Percentiles rank a stretch among this genome's conserved stretches.
Evolutionary conservation across 2,888 invertebrate species (phyloP).

Genomic region (Unio pictorum): DNA sequence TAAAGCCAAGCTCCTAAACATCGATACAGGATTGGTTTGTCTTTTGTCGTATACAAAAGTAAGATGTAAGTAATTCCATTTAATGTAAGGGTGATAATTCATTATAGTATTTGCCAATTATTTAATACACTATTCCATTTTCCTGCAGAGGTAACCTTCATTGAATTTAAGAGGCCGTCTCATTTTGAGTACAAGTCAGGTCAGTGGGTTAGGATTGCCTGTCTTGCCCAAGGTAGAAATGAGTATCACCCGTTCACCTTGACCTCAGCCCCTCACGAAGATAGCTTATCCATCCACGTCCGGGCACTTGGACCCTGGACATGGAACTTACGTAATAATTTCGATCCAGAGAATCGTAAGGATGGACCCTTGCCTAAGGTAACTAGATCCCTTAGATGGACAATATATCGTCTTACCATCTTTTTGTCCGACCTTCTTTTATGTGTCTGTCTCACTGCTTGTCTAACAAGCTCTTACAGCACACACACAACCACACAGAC

Average conservation of each 20-base stretch:
- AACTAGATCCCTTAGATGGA: background rate
- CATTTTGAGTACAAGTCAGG: no score
- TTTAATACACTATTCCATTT: conserved; percentile 3
- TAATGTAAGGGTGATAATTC: background rate
- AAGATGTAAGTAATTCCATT: background rate
- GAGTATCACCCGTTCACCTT: conserved; percentile 52
- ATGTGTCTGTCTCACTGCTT: no score
- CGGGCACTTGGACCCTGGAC: conserved; percentile 70
- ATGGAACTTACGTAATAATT: conserved; percentile 64
- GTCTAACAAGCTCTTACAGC: no score
- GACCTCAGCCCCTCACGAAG: conserved; percentile 72
- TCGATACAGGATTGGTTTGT: background rate
- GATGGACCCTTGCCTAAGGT: conserved; percentile 68
- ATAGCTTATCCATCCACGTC: conserved; percentile 66
- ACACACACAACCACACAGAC: no score
- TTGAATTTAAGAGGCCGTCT: no score
- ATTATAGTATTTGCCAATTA: background rate
- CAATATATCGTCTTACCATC: no score
- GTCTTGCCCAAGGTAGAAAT: no score
- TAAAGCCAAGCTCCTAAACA: no score
- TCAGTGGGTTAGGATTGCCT: no score
- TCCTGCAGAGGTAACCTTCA: conserved; percentile 63
- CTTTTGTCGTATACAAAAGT: background rate
- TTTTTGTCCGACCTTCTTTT: no score
- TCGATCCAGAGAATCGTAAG: conserved; percentile 57